Base-by-base conservation (phyloP, 2,797 vertebrate genomes). In the Sebastes aleutianus region DNA sequence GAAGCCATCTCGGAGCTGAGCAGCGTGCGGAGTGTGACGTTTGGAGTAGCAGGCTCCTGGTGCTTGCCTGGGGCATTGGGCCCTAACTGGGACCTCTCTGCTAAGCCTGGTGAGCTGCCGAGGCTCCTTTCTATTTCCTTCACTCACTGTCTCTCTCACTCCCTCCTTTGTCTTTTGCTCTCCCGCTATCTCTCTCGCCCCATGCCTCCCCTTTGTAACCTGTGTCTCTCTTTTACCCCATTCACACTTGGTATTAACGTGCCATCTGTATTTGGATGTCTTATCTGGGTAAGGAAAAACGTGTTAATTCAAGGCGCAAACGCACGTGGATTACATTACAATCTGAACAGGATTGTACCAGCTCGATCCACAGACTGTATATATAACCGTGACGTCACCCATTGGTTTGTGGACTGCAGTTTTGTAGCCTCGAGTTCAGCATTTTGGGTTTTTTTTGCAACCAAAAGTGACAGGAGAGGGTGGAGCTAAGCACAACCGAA, bases 1-100 rank as follows among this genome's bases (percentile, higher is more conserved):
- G 92, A 91, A 87, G 85, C 88, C 90, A 89, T 91, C 84, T 91
- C 74, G 6, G 89, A 92, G 89, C 78, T 6, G 86, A 90, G 90
- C 76, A 67, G 87, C 74, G 59, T 84, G 90, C 6, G 3, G 78
- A 82, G 89, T 72, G 78, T 84, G 90, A 88, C 82, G 91, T 87
- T 92, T 81, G 82, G 84, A 89, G 89, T 69, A 82, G 90, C 85
- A 66, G 88, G 86, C 87, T 93, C 91, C 90, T 75, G 87, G 92
- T 90, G 92, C 88, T 91, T 78, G 93, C 93, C 94, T 89, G 80
- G 81, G 93, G 94, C 93, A 64, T n/a, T 57, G 63, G 89, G 86
- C 87, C 89, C 91, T 92, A 82, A 90, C 89, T 88, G 93, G 90
- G 89, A 89, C 83, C 82, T 82, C 83, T 82, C 86, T 82, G 84